Percentiles rank a stretch among this genome's conserved stretches.
These are phyloP conservation scores for Eclectus roratus DNA, from an alignment of 2,113 vertebrate genomes.

Conservation along the genomic window DNA sequence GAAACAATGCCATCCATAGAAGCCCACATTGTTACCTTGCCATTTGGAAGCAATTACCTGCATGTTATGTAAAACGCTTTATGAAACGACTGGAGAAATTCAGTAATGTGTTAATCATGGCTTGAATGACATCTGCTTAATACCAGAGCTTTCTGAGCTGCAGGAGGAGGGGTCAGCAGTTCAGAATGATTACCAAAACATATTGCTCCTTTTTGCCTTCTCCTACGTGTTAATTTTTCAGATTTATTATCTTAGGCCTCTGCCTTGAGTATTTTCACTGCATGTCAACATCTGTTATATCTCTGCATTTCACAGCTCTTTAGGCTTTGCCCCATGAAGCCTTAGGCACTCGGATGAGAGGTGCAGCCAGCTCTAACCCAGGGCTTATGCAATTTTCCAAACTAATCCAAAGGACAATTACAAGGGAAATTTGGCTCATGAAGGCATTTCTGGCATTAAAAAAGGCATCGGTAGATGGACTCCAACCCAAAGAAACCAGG, in stretches of 20 bases:
- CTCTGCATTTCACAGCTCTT: slow-evolving; percentile 10
- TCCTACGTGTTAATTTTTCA: slow-evolving; percentile 57
- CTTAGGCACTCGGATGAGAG: not conserved
- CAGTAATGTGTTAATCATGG: slow-evolving; percentile 64
- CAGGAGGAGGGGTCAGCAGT: slow-evolving; percentile 9
- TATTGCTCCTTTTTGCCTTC: slow-evolving; percentile 46
- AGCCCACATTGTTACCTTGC: slow-evolving; percentile 28
- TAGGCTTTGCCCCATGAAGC: not conserved
- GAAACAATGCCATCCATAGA: slow-evolving; percentile 41
- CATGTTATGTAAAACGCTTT: slow-evolving; percentile 44
- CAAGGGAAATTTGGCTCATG: not conserved
- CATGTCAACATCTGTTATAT: slow-evolving; percentile 27
- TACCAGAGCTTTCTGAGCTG: slow-evolving; percentile 1
- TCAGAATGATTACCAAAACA: slow-evolving; percentile 69
- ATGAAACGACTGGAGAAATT: slow-evolving; percentile 53
- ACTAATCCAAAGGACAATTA: not conserved
- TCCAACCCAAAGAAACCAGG: not conserved
- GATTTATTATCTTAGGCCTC: slow-evolving; percentile 57
- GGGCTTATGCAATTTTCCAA: not conserved
- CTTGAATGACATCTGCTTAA: slow-evolving; percentile 62
- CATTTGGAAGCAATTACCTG: slow-evolving; percentile 73
- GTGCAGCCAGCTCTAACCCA: not conserved
- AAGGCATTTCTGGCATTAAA: not conserved
- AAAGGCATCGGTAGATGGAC: not conserved
- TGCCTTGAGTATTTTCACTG: not conserved